phyloP scores from a whole-genome alignment of 2,888 invertebrate species.

The Ditula angustiorana region DNA sequence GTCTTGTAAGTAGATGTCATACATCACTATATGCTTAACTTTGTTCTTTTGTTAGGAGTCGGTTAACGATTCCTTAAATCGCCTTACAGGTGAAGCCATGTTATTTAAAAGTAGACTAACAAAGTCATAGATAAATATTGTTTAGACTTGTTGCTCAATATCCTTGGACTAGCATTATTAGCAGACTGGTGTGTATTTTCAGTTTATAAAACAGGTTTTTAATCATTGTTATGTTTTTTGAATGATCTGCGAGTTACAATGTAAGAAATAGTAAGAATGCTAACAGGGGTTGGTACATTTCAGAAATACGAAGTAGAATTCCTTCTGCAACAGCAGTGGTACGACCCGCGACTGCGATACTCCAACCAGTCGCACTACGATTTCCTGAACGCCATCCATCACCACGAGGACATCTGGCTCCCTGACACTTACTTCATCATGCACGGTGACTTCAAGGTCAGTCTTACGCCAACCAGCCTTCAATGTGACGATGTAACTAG shows the following conservation, averaged over 20 bases:
- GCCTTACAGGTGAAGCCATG: conserved; percentile 16
- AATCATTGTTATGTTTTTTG: background rate
- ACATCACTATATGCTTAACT: conserved; percentile 16
- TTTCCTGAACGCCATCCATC: conserved; percentile 96
- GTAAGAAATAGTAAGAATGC: background rate
- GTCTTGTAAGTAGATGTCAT: conserved; percentile 90
- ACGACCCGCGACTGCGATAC: conserved; percentile 94
- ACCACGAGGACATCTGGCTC: conserved; percentile 96
- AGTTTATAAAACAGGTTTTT: background rate
- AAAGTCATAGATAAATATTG: conserved; percentile 5
- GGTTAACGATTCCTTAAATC: conserved; percentile 11
- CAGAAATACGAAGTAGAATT: conserved; percentile 99
- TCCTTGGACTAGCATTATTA: too few relatives aligned
- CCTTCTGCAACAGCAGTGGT: conserved; percentile 97
- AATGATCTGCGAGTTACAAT: background rate
- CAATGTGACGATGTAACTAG: conserved; percentile 15
- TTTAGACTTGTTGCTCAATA: background rate
- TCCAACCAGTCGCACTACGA: conserved; percentile 95
- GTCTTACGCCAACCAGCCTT: conserved; percentile 40
- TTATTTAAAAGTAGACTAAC: conserved; percentile 16
- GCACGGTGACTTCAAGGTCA: conserved; percentile 96
- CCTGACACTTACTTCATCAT: conserved; percentile 98
- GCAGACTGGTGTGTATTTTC: background rate
- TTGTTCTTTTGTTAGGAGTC: background rate
- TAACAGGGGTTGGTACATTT: conserved; percentile 51